Conservation (phyloP, 2,113 vertebrate genomes). For the Sisor rabdophorus region DNA sequence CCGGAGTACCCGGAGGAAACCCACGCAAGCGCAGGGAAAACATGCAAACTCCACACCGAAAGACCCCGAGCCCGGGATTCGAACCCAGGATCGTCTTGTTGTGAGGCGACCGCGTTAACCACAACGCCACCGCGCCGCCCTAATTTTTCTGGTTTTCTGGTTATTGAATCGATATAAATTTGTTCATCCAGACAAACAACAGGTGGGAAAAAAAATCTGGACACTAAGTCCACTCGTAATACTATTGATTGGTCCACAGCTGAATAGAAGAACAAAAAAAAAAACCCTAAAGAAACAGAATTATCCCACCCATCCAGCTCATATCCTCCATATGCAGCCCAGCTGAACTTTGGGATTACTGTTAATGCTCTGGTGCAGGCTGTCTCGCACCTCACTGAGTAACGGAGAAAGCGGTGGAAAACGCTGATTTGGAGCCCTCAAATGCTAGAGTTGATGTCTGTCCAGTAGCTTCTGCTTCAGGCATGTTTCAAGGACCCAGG, state of each 20-base stretch:
- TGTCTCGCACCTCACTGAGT: background rate
- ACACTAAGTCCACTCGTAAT: no score
- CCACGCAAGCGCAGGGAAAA: no score
- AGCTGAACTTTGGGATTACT: constrained; percentile 31
- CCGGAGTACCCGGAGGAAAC: no score
- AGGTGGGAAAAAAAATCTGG: no score
- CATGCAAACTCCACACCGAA: no score
- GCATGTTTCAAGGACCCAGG: constrained; percentile 12
- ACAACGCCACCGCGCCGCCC: no score
- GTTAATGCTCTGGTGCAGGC: constrained; percentile 19
- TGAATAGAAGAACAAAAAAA: background rate
- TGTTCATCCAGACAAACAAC: no score
- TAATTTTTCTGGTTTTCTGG: no score
- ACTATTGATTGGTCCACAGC: background rate
- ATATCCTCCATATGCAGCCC: constrained; percentile 4
- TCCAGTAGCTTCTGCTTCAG: background rate
- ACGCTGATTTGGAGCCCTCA: background rate
- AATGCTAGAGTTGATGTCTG: background rate
- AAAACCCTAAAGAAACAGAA: background rate
- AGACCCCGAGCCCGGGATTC: no score
- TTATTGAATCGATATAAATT: no score
- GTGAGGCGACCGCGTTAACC: no score
- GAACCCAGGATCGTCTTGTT: no score
- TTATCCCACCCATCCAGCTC: constrained; percentile 13
- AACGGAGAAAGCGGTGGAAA: constrained; percentile 16